Evolutionary conservation across 2,888 invertebrate species (phyloP).

Genomic region (Andrena flavipes): DNA sequence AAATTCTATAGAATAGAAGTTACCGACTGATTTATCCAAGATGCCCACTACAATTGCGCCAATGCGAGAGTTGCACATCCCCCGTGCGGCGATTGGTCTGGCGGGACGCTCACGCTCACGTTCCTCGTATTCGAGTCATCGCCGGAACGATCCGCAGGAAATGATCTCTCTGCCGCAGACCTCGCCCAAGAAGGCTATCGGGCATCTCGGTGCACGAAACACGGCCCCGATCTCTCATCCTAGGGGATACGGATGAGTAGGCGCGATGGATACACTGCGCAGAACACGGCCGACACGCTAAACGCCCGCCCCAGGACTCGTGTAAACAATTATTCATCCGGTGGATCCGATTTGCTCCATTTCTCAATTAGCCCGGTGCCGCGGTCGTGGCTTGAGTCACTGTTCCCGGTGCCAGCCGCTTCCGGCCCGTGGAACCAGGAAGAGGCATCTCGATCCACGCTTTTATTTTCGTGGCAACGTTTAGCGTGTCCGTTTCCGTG

Average conservation of each 20-base stretch:
- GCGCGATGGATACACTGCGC: conserved; percentile 70
- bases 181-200: conserved; percentile 57
- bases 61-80: too few relatives aligned
- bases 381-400: conserved; percentile 50
- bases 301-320: conserved; percentile 61
- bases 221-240: conserved; percentile 48
- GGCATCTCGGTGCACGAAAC: conserved; percentile 62
- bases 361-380: conserved; percentile 60
- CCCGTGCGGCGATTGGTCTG: too few relatives aligned
- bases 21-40: too few relatives aligned
- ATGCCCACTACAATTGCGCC: too few relatives aligned
- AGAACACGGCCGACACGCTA: conserved; percentile 67
- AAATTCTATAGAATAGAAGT: too few relatives aligned
- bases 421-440: conserved; percentile 58
- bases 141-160: conserved; percentile 39
- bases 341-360: conserved; percentile 61
- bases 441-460: conserved; percentile 33
- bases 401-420: conserved; percentile 37
- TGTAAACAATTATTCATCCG: conserved; percentile 74
- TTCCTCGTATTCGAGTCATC: conserved; percentile 48
- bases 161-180: conserved; percentile 32
- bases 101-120: conserved; percentile 8
- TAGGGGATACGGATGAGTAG: conserved; percentile 68
- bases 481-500: not conserved
- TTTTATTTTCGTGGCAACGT: conserved; percentile 35